Evolutionary conservation across 2,113 vertebrate genomes (phyloP), one percentile per base, ranked within the genome.

Genomic region (Mellivora capensis): DNA sequence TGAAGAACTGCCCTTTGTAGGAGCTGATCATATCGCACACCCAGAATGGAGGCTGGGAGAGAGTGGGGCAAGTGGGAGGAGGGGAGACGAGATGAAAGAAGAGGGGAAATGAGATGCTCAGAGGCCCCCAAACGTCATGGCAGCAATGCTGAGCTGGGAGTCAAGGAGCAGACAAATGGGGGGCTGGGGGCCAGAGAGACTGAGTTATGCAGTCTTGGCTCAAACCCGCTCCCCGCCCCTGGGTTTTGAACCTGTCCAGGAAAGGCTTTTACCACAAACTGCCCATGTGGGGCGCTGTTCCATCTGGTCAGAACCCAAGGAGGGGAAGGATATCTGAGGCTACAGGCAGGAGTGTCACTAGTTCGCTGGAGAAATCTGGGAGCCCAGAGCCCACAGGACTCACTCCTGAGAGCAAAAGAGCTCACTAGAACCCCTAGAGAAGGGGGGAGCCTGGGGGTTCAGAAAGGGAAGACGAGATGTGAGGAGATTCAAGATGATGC

Each of bases 51-150:
- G 64, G 15, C 7, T 2, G 18, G 20, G 69, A 71, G 17, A 52
- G 11, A 18, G 59, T 31, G 0, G 1, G 31, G 8, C 7, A 13
- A 4, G 31, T 31, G 23, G 11, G 2, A 31, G 10, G 27, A 31
- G 10, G 27, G 7, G 23, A 47, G 37, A 42, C 10, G 29, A 83
- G 25, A 42, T 34, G 17, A 49, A 27, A 93, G 15, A 39, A 42
- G 31, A 34, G 13, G 54, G 57, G 37, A 90, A 62, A 44, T 25
- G 76, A 57, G 69, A 59, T 13, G 14, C 20, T 77, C n/a, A 21
- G 52, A 27, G 25, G 54, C 17, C 7, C 71, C 64, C 25, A 25
- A 47, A 49, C 29, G 39, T 64, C 6, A 0, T 0, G 52, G 42
- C 17, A 18, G 39, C 2, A 57, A 37, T 23, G 31, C 13, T 61